These are phyloP conservation scores for Argyresthia goedartella DNA, from an alignment of 2,888 invertebrate species.

Conservation along the genomic window DNA sequence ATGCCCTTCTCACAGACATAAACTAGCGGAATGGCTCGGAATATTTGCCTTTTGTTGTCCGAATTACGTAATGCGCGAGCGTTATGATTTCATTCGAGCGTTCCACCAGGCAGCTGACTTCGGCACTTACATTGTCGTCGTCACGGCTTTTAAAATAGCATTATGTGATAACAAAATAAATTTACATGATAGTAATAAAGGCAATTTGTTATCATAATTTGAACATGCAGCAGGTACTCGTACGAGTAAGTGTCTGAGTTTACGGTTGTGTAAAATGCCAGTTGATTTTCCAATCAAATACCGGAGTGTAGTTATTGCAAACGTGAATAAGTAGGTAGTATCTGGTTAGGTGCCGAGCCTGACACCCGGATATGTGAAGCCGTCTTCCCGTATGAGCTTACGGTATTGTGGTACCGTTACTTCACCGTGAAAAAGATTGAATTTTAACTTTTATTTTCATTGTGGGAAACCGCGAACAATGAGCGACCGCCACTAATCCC, in stretches of 20 bases:
- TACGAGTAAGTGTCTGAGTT: too few relatives aligned
- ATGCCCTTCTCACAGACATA: conserved; percentile 54
- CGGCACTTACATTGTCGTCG: conserved; percentile 3
- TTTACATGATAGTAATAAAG: conserved; percentile 20
- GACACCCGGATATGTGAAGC: conserved; percentile 38
- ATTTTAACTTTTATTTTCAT: conserved; percentile 61
- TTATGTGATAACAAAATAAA: neutral
- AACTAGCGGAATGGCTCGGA: conserved; percentile 51
- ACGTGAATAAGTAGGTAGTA: too few relatives aligned
- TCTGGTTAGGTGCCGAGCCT: conserved; percentile 24
- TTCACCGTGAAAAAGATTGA: conserved; percentile 36
- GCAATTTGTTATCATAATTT: conserved; percentile 28
- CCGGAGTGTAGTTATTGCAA: too few relatives aligned
- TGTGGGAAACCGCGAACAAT: conserved; percentile 37
- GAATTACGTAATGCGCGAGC: conserved; percentile 52
- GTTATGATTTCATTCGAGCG: conserved; percentile 51
- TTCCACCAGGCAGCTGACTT: conserved; percentile 15
- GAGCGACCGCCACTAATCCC: conserved; percentile 11
- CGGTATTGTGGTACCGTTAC: conserved; percentile 50
- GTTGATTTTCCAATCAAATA: too few relatives aligned
- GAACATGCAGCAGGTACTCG: conserved; percentile 5
- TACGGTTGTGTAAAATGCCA: too few relatives aligned
- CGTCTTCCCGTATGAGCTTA: conserved; percentile 25
- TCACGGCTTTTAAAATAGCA: conserved; percentile 5
- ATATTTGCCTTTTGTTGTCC: conserved; percentile 57